These are phyloP conservation scores for Orchesella flavescens DNA, from an alignment of 2,888 invertebrate genomes.

Conservation along the genomic window DNA sequence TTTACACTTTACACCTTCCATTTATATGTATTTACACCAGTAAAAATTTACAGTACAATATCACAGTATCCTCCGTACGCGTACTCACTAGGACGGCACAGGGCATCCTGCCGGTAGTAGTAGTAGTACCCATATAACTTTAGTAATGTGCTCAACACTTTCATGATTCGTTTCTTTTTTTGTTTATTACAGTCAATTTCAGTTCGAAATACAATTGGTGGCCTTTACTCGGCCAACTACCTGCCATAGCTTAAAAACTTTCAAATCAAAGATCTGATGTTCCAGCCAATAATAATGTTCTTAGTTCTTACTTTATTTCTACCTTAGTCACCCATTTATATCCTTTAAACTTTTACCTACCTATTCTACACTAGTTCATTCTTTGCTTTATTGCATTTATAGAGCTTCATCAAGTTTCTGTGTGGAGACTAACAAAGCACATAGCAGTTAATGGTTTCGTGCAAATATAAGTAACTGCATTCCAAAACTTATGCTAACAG, in stretches of 20 bases:
- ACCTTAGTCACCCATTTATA: no score
- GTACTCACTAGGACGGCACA: conserved; percentile 58
- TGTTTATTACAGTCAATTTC: conserved; percentile 55
- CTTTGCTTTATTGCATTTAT: conserved; percentile 7
- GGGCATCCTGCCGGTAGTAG: conserved; percentile 48
- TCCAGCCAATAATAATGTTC: no score
- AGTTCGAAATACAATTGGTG: conserved; percentile 11
- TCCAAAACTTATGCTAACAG: no score
- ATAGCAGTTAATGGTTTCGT: no score
- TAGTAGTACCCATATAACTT: conserved; percentile 39
- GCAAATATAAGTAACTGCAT: no score
- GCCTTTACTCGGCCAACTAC: conserved; percentile 1
- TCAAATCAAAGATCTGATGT: no score
- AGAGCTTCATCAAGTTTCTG: no score
- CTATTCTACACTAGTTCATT: neutral
- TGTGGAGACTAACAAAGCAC: no score
- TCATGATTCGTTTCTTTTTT: conserved; percentile 41
- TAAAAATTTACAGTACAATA: conserved; percentile 51
- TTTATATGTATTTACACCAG: conserved; percentile 7
- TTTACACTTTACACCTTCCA: no score
- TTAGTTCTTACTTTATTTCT: no score
- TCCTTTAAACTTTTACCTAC: no score
- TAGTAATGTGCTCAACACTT: conserved; percentile 23
- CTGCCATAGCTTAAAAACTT: no score
- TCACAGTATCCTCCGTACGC: conserved; percentile 61